A percentile compares a stretch with the other conserved stretches of the same genome.
Evolutionary conservation across 2,888 invertebrate genomes (phyloP).

Genomic region (Erebia ligea): DNA sequence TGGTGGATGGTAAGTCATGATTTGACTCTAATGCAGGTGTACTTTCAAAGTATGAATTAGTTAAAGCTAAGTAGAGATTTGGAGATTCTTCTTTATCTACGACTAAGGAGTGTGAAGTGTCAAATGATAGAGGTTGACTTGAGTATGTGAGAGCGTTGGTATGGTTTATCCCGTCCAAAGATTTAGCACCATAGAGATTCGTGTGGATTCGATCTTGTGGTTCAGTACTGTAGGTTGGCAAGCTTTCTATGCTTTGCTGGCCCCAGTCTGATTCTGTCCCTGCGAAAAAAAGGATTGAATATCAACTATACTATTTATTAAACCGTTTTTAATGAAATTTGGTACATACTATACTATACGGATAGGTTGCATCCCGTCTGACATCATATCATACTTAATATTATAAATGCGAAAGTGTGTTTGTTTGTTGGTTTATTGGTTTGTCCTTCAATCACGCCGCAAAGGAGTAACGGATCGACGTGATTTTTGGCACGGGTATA

Average conservation of each 20-base stretch:
- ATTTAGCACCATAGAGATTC: conserved; percentile 70
- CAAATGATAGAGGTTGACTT: conserved; percentile 62
- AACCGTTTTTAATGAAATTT: no score
- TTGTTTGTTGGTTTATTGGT: no score
- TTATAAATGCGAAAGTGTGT: background rate
- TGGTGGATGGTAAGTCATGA: conserved; percentile 49
- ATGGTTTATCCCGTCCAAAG: conserved; percentile 64
- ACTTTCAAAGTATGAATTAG: conserved; percentile 45
- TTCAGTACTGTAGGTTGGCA: conserved; percentile 58
- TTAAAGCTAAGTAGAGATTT: conserved; percentile 50
- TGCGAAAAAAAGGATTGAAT: conserved; percentile 47
- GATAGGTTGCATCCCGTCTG: no score
- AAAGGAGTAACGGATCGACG: no score
- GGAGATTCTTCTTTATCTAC: conserved; percentile 55
- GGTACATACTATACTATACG: no score
- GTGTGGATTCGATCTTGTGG: conserved; percentile 51
- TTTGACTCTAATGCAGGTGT: conserved; percentile 65
- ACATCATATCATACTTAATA: no score
- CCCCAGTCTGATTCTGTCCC: conserved; percentile 66
- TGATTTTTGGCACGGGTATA: no score
- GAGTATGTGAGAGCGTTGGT: conserved; percentile 39
- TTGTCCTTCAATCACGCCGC: no score
- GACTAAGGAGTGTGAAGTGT: conserved; percentile 64
- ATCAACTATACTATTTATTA: background rate
- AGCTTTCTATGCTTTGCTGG: conserved; percentile 70